Evolutionary conservation across 2,113 vertebrate genomes (phyloP), one percentile per base, ranked within the genome.

Genomic region (Heterochromis multidens): DNA sequence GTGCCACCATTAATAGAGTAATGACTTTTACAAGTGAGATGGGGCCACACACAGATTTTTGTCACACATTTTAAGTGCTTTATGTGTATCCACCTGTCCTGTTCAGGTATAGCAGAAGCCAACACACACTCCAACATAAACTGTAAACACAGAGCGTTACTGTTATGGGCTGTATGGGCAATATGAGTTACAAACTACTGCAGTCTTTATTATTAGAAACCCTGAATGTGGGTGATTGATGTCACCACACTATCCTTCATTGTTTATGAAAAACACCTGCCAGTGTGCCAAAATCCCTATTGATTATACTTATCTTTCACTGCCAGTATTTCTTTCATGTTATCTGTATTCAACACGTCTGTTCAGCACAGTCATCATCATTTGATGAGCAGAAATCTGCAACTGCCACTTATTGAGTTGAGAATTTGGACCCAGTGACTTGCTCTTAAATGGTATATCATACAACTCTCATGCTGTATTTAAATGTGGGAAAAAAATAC

Each of bases 1-100:
- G 54, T 23, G 63, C 52, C 49, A 62, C 80, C 79, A 82, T 79
- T 76, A 83, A 84, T 60, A 3, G 31, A 82, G 58, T 83, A 82
- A 92, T 89, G 82, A 89, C 80, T 88, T 91, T 49, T 54, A 25
- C 58, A 74, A 80, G 86, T 87, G 74, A 83, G 82, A 84, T 14
- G 63, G 19, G 63, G 77, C 56, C 62, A 58, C 5, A 2, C 67
- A 46, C n/a, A 58, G 54, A 16, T 2, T 27, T 83, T 72, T 23
- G 62, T 14, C 63, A 52, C 46, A 58, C 78, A 37, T 33, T 60
- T 25, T 21, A 1, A 60, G 80, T 0, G 10, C 52, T 82, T 59
- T 63, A 60, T 77, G 61, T 59, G 21, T 46, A 17, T 72, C 35
- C 35, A 33, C 8, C 60, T 62, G 63, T 27, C 40, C 25, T 27